Evolutionary conservation across 2,888 invertebrate genomes (phyloP).

Genomic region (Eilema sororculum): DNA sequence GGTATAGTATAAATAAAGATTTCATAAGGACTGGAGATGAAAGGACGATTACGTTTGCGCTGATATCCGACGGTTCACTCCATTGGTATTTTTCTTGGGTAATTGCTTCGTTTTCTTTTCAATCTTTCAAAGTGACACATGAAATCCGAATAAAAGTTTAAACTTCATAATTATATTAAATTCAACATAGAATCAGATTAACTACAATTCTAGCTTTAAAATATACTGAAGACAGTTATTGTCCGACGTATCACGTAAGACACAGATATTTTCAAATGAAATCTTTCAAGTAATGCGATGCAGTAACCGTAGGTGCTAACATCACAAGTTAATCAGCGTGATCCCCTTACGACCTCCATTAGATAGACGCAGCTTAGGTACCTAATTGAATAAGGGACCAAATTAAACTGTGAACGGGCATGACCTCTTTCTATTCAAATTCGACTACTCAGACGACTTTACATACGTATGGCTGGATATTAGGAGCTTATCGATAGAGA

Average conservation of each 20-base stretch:
- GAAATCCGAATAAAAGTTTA: background rate
- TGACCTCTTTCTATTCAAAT: conserved; percentile 86
- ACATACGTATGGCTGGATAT: conserved; percentile 66
- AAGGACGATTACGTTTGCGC: background rate
- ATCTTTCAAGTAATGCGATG: conserved; percentile 61
- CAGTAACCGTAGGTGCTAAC: conserved; percentile 74
- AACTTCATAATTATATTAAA: too few relatives aligned
- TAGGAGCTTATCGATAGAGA: conserved; percentile 66
- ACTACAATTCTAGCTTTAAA: background rate
- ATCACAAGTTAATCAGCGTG: conserved; percentile 80
- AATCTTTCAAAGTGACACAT: too few relatives aligned
- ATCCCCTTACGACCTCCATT: conserved; percentile 82
- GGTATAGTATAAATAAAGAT: background rate
- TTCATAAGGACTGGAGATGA: background rate
- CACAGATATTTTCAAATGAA: conserved; percentile 54
- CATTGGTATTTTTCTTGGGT: too few relatives aligned
- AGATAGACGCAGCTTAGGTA: conserved; percentile 78
- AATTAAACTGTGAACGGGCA: conserved; percentile 78
- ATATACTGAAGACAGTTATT: background rate
- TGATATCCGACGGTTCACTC: too few relatives aligned
- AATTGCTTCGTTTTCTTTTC: too few relatives aligned
- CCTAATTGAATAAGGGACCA: conserved; percentile 85
- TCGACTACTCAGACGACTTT: conserved; percentile 69
- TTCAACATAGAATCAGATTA: too few relatives aligned
- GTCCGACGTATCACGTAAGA: background rate